These are phyloP conservation scores for Lophochroa leadbeateri DNA, from an alignment of 2,113 vertebrate species.

Conservation along the genomic window DNA sequence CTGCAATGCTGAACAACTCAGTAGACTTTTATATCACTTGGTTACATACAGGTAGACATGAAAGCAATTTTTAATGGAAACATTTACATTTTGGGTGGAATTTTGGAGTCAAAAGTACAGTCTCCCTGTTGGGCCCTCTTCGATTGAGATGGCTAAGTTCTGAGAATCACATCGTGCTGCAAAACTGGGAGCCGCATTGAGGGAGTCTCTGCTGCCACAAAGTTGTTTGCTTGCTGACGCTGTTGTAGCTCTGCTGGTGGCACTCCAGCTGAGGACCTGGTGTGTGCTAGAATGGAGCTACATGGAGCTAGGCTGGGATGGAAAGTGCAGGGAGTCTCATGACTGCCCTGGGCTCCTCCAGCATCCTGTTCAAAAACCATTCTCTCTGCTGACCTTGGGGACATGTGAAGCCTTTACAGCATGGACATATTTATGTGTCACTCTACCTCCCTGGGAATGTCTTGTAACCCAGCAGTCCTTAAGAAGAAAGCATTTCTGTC, in stretches of 20 bases:
- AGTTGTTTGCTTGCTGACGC: background rate
- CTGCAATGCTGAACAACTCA: background rate
- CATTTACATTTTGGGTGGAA: background rate
- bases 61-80: background rate
- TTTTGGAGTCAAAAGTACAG: background rate
- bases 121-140: background rate
- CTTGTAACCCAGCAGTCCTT: background rate
- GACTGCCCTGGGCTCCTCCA: background rate
- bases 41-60: background rate
- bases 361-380: fast-evolving
- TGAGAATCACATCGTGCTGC: background rate
- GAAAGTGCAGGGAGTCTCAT: background rate
- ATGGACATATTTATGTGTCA: background rate
- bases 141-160: fast-evolving
- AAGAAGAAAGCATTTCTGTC: background rate
- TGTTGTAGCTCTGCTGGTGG: background rate
- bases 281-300: background rate
- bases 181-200: background rate
- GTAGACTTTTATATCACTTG: background rate
- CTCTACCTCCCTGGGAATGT: background rate
- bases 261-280: background rate
- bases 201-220: background rate
- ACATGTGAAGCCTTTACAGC: background rate
- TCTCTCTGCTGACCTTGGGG: background rate
- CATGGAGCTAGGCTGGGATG: background rate